Evolutionary conservation across 2,888 invertebrate genomes (phyloP).

Genomic region (Macaria liturata): DNA sequence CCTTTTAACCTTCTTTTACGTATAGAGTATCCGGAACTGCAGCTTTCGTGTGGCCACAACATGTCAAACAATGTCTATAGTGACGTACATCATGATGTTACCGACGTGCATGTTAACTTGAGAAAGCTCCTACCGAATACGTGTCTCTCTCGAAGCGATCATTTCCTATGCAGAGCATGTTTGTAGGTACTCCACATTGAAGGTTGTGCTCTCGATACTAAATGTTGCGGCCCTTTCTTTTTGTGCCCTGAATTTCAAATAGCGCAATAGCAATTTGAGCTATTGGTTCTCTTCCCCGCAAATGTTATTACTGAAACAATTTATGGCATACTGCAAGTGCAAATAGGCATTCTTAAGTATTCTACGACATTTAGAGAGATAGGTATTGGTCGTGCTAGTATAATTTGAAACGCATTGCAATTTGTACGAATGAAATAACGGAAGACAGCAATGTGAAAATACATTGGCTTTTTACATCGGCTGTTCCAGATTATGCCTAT

Average conservation of each 20-base stretch:
- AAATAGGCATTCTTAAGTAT: not conserved
- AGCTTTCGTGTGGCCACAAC: conserved; percentile 25
- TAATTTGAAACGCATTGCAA: conserved; percentile 6
- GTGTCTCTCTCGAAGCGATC: conserved; percentile 53
- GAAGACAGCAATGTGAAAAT: conserved; percentile 23
- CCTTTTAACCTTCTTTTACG: conserved; percentile 26
- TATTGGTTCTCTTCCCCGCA: conserved; percentile 20
- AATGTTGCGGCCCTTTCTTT: conserved; percentile 54
- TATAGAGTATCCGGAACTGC: conserved; percentile 31
- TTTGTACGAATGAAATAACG: conserved; percentile 23
- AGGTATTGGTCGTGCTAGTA: not conserved
- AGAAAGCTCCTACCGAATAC: conserved; percentile 57
- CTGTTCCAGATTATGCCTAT: conserved; percentile 31
- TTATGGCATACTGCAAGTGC: not conserved
- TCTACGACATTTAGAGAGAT: no score
- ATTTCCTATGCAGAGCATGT: conserved; percentile 56
- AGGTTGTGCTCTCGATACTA: conserved; percentile 49
- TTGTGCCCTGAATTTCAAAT: conserved; percentile 50
- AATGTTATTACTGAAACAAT: conserved; percentile 16
- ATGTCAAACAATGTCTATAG: conserved; percentile 24
- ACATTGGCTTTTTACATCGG: conserved; percentile 26
- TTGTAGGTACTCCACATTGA: conserved; percentile 53
- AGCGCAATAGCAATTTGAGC: conserved; percentile 22
- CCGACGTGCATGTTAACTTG: conserved; percentile 36
- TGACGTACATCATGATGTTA: conserved; percentile 10